Percentiles rank a stretch among this genome's conserved stretches.
Evolutionary conservation across 2,888 invertebrate genomes (phyloP).

Genomic region (Pristionchus arcanus): DNA sequence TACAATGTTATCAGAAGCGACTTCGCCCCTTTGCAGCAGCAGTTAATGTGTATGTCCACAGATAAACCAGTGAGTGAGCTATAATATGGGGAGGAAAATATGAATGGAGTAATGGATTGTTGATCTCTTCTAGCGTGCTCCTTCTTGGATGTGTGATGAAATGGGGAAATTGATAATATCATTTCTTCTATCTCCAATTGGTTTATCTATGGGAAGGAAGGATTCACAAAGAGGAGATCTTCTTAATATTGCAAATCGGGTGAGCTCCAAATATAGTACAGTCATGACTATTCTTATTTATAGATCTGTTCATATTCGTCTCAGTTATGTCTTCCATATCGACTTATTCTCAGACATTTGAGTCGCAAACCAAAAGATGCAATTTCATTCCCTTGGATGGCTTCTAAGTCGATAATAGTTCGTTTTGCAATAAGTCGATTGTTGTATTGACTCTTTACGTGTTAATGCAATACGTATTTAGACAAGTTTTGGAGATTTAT

Average conservation of each 20-base stretch:
- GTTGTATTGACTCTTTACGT: neutral
- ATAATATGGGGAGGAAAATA: no score
- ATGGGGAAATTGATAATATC: neutral
- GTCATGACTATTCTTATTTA: neutral
- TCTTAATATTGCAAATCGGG: neutral
- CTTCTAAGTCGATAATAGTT: neutral
- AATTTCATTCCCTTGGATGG: conserved; percentile 25
- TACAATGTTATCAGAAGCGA: neutral
- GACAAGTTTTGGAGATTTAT: conserved; percentile 15
- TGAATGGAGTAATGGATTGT: no score
- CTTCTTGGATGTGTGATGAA: conserved; percentile 27
- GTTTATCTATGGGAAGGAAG: neutral
- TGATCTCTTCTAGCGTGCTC: neutral
- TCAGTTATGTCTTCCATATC: conserved; percentile 23
- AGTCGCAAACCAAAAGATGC: neutral
- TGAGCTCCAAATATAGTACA: neutral
- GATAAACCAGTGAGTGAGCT: neutral
- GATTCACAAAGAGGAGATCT: neutral
- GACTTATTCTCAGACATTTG: neutral
- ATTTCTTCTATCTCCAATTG: conserved; percentile 40
- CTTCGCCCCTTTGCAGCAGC: neutral
- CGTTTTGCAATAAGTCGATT: neutral
- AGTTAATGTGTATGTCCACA: neutral
- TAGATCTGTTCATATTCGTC: conserved; percentile 36
- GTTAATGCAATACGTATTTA: neutral